Evolutionary conservation across 1,140 invertebrate genomes (phyloP).

Genomic region (Oryctes rhinoceros): DNA sequence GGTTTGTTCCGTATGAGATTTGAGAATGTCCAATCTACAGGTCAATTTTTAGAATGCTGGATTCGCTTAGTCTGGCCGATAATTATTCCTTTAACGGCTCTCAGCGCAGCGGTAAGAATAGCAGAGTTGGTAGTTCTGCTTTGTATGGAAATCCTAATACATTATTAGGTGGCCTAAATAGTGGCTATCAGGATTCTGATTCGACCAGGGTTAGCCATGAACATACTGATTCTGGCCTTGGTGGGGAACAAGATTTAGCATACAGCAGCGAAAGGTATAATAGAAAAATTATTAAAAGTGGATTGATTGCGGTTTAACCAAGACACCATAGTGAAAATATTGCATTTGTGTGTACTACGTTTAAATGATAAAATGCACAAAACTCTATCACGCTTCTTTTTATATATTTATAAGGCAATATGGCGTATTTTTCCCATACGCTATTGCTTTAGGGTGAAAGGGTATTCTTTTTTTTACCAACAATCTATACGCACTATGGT

Average conservation of each 20-base stretch:
- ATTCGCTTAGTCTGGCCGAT: conserved; percentile 48
- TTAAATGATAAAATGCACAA: too few species aligned
- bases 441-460: neutral
- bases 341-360: neutral
- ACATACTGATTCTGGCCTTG: conserved; percentile 73
- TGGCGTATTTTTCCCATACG: neutral
- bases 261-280: conserved; percentile 45
- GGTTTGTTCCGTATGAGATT: conserved; percentile 42
- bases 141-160: conserved; percentile 48
- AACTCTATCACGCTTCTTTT: conserved; percentile 1
- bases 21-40: conserved; percentile 16
- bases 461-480: neutral
- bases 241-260: conserved; percentile 72
- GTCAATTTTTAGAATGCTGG: conserved; percentile 49
- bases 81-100: conserved; percentile 45
- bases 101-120: conserved; percentile 41
- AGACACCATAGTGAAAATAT: conserved; percentile 3
- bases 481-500: neutral
- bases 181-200: conserved; percentile 43
- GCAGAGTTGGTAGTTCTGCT: conserved; percentile 44
- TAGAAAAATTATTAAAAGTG: too few species aligned
- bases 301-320: neutral
- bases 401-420: neutral
- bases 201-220: conserved; percentile 70
- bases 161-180: conserved; percentile 41